Evolutionary conservation across 2,113 vertebrate species (phyloP).

Genomic region (Lepus timidus): DNA sequence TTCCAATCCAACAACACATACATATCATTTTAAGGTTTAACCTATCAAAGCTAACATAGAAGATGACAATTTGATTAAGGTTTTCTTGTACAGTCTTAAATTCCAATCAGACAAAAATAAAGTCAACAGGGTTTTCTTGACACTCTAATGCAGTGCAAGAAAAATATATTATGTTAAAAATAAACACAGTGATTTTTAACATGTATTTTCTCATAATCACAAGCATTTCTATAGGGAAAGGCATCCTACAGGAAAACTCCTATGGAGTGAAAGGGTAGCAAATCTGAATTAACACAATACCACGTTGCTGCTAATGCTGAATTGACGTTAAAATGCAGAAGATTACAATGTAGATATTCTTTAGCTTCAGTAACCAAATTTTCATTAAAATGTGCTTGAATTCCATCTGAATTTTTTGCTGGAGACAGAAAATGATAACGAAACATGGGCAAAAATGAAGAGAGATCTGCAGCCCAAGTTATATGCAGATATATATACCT

Average conservation of each 20-base stretch:
- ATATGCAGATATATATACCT: background rate
- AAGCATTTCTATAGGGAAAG: background rate
- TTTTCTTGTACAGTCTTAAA: background rate
- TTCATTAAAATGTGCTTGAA: conserved; percentile 22
- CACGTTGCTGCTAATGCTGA: background rate
- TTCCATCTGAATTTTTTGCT: background rate
- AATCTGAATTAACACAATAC: background rate
- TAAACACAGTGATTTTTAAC: background rate
- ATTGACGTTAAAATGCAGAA: background rate
- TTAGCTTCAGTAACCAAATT: background rate
- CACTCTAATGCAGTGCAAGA: background rate
- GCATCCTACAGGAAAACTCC: background rate
- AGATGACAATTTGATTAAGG: background rate
- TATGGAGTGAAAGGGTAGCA: background rate
- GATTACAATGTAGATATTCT: background rate
- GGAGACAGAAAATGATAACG: background rate
- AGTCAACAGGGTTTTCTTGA: background rate
- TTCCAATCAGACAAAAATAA: background rate
- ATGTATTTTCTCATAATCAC: background rate
- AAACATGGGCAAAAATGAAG: conserved; percentile 35
- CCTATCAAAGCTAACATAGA: background rate
- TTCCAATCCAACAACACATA: background rate
- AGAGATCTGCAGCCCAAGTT: background rate
- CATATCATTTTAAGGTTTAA: background rate
- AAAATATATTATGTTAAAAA: conserved; percentile 31